Evolutionary conservation across 2,113 vertebrate genomes (phyloP).

Genomic region (Lasiurus cinereus): DNA sequence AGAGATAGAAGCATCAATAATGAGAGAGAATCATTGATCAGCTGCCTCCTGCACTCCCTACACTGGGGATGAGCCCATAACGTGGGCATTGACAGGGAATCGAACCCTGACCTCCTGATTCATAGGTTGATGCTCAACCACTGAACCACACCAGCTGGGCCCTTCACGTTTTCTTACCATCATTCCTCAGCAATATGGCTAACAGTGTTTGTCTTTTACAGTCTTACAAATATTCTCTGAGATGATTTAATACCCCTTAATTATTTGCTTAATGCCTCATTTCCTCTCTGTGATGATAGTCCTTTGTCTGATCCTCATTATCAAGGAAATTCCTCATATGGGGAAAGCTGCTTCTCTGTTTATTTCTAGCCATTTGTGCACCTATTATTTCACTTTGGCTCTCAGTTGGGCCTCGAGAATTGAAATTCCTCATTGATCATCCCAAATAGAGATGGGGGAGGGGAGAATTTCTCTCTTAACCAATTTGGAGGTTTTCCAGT

Average conservation of each 20-base stretch:
- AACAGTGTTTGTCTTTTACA: not conserved
- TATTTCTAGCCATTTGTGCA: conserved; percentile 9
- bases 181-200: not conserved
- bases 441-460: not conserved
- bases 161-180: not conserved
- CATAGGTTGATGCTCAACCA: no score
- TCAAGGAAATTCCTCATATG: not conserved
- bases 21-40: no score
- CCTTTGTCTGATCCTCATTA: conserved; percentile 10
- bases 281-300: not conserved
- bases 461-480: not conserved
- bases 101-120: no score
- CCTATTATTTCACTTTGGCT: not conserved
- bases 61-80: no score
- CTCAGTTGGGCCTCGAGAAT: not conserved
- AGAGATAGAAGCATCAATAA: no score
- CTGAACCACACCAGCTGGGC: no score
- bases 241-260: conserved; percentile 24
- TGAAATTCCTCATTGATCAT: conserved; percentile 50
- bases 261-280: conserved; percentile 41
- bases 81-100: no score
- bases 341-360: not conserved
- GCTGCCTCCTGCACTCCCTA: no score
- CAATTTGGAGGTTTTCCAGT: conserved; percentile 35
- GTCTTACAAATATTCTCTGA: not conserved